phyloP scores from a whole-genome alignment of 2,888 invertebrate genomes.

The Ypsolopha scabrella region DNA sequence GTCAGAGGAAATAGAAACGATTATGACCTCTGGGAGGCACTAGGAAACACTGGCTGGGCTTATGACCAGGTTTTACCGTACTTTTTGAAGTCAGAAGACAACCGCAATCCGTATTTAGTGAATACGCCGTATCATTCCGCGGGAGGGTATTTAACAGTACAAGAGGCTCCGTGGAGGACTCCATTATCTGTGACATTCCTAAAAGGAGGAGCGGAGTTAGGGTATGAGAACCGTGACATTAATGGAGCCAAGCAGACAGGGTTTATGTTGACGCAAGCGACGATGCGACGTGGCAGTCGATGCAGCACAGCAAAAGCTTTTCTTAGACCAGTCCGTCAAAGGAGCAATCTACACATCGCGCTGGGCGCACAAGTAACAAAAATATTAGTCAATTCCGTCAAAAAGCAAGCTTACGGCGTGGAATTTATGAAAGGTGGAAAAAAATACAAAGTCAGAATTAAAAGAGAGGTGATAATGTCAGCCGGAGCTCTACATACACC shows the following conservation, averaged over 20 bases:
- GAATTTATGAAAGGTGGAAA: slow-evolving; percentile 77
- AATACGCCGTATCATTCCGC: slow-evolving; percentile 80
- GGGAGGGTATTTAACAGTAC: slow-evolving; percentile 86
- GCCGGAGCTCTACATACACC: slow-evolving; percentile 92
- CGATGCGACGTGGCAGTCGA: slow-evolving; percentile 84
- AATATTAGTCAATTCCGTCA: slow-evolving; percentile 75
- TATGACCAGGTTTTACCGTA: slow-evolving; percentile 86
- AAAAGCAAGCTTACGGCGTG: slow-evolving; percentile 81
- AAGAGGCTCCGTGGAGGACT: slow-evolving; percentile 86
- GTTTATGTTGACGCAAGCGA: slow-evolving; percentile 89
- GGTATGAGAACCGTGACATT: slow-evolving; percentile 83
- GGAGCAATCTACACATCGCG: slow-evolving; percentile 84
- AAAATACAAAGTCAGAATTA: slow-evolving; percentile 76
- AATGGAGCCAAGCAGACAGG: slow-evolving; percentile 88
- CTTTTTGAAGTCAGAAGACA: slow-evolving; percentile 90
- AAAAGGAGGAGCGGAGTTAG: slow-evolving; percentile 85
- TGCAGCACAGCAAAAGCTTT: slow-evolving; percentile 93
- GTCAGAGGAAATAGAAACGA: slow-evolving; percentile 88
- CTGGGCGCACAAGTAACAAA: slow-evolving; percentile 81
- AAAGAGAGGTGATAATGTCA: slow-evolving; percentile 85
- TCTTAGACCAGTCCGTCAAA: slow-evolving; percentile 81
- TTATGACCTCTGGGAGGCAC: slow-evolving; percentile 87
- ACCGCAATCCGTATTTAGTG: slow-evolving; percentile 84
- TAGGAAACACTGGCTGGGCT: slow-evolving; percentile 90
- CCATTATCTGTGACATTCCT: slow-evolving; percentile 86